Conservation (phyloP, 1,140 invertebrate genomes). For the Sinella curviseta region DNA sequence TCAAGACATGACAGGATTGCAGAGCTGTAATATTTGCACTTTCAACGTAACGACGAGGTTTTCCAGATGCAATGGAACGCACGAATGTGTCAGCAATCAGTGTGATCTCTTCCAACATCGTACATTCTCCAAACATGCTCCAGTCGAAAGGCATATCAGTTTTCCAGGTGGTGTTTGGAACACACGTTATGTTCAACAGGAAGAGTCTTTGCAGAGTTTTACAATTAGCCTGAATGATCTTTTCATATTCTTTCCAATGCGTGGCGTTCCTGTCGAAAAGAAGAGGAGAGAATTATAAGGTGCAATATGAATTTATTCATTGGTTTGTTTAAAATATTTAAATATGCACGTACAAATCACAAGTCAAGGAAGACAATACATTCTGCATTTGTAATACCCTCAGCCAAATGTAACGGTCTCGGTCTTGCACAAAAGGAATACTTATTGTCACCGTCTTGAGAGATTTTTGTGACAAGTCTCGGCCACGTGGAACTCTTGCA, state of each 20-base stretch:
- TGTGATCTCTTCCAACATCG: neutral
- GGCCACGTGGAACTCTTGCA: neutral
- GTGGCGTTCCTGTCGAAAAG: neutral
- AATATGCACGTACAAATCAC: conserved; percentile 1
- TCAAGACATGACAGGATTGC: neutral
- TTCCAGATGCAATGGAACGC: neutral
- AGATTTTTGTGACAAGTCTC: neutral
- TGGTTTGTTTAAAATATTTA: too few species aligned
- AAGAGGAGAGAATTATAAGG: neutral
- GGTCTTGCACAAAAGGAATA: conserved; percentile 4
- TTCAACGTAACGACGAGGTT: neutral
- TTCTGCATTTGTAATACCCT: neutral
- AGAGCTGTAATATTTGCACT: neutral
- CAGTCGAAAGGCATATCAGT: neutral
- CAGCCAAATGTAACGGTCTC: neutral
- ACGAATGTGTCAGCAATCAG: conserved; percentile 3
- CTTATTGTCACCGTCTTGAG: neutral
- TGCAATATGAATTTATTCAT: too few species aligned
- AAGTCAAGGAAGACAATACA: neutral
- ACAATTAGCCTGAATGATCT: neutral
- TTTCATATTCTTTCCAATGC: conserved; percentile 14
- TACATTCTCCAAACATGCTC: neutral
- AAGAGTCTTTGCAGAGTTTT: too few species aligned
- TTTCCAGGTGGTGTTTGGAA: neutral
- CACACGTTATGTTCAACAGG: too few species aligned